Evolutionary conservation across 53 echinoderm and acorn worm genomes (phyloP), one percentile per base, ranked within the genome.

Genomic region (Paracentrotus lividus): DNA sequence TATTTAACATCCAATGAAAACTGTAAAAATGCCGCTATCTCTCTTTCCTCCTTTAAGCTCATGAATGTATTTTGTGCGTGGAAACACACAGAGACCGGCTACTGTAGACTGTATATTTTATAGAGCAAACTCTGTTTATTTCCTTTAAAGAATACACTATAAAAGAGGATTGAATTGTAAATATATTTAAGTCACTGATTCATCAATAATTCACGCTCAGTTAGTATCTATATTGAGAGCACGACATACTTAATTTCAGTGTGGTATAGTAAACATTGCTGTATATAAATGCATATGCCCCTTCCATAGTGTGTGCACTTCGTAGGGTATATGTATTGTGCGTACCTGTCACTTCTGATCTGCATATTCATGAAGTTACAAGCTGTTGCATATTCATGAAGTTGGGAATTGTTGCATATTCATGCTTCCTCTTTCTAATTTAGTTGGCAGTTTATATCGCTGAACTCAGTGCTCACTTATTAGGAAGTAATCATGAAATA

Each of bases 101-200:
- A 81, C 21, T 24, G 44, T 45, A 47, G n/a, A n/a, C 44, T 81
- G 81, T 45, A 81, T 47, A 81, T 44, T 81, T 81, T 47, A 81
- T 72, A 81, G 81, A 47, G 27, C 81, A 47, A 76, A 47, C 81
- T 81, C 81, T 16, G 34, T 24, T 36, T 0, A 72, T 72, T 72
- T 72, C 0, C 2, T 3, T 36, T 36, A 20, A 34, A 4, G 3
- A 34, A 81, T 81, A 81, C 44, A 81, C 2, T 81, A 45, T 81
- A 5, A 45, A 81, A 33, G 21, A 81, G 1, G n/a, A 81, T 45
- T 81, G 47, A 81, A 81, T 47, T 81, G 81, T 81, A 81, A 13
- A 81, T 81, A 81, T 81, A 81, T 81, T 81, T 81, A 81, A 81
- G 81, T 45, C n/a, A 26, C 47, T 23, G 44, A 81, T 81, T 77